Evolutionary conservation across 2,113 vertebrate genomes (phyloP).

Genomic region (Cricetomys ansorgei): DNA sequence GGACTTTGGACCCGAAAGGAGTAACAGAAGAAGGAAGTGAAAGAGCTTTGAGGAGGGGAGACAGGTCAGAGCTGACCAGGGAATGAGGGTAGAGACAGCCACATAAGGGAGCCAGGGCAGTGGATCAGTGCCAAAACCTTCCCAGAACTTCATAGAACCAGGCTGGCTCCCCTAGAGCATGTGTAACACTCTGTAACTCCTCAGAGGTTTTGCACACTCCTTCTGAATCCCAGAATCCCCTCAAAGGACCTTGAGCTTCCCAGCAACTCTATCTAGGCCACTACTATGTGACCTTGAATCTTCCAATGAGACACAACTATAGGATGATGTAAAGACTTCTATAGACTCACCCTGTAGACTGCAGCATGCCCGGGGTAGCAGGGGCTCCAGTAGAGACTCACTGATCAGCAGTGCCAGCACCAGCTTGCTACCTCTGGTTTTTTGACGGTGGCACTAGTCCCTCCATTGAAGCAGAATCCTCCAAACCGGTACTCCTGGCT

Average conservation of each 20-base stretch:
- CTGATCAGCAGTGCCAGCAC: fast-evolving
- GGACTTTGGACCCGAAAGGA: background rate
- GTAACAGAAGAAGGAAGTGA: too few relatives aligned
- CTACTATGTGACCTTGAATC: background rate
- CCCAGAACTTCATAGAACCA: background rate
- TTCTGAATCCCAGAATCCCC: background rate
- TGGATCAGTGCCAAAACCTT: background rate
- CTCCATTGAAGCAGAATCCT: fast-evolving
- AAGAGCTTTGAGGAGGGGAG: background rate
- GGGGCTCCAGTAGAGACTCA: background rate
- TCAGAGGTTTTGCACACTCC: fast-evolving
- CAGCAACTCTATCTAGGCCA: background rate
- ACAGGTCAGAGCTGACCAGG: background rate
- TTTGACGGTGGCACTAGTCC: fast-evolving
- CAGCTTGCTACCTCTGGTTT: background rate
- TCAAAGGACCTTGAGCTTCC: background rate
- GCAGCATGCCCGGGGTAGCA: too few relatives aligned
- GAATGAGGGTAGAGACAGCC: too few relatives aligned
- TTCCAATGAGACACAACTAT: background rate
- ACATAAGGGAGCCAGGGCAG: fast-evolving
- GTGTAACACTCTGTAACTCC: too few relatives aligned
- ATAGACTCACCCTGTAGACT: too few relatives aligned
- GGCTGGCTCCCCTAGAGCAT: fast-evolving
- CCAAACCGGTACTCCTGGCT: background rate
- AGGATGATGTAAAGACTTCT: fast-evolving